Conservation (phyloP, 2,888 invertebrate genomes). For the Eristalinus sepulchralis region DNA sequence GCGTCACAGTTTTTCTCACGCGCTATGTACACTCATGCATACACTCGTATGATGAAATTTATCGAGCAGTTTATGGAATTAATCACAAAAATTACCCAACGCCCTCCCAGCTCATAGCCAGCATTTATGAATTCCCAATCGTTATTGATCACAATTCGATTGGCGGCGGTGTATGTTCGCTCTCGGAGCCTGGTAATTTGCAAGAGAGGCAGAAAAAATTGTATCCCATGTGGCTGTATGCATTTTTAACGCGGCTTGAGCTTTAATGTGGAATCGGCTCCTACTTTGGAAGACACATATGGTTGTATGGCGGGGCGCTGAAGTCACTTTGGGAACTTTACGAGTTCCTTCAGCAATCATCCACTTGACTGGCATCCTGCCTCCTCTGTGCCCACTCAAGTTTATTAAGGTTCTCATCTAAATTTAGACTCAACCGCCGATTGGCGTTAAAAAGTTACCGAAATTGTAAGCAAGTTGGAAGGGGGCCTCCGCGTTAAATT, state of each 20-base stretch:
- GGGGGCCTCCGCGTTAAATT: neutral
- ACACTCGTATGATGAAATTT: neutral
- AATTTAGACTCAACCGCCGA: neutral
- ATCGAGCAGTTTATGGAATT: conserved; percentile 18
- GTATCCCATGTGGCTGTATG: conserved; percentile 11
- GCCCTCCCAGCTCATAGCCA: neutral
- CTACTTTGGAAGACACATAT: neutral
- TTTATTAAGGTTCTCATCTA: neutral
- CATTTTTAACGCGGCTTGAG: conserved; percentile 14
- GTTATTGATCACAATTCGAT: conserved; percentile 42
- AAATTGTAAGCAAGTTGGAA: neutral
- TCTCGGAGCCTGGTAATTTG: conserved; percentile 9
- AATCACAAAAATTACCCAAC: conserved; percentile 14
- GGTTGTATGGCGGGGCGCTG: neutral
- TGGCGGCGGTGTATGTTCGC: conserved; percentile 1
- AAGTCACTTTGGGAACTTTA: neutral
- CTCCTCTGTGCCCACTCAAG: neutral
- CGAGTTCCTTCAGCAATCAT: neutral
- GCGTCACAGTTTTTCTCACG: neutral
- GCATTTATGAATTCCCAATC: conserved; percentile 32
- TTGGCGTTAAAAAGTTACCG: neutral
- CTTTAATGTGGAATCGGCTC: neutral
- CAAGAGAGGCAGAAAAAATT: neutral
- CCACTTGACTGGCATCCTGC: no score
- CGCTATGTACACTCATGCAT: conserved; percentile 45